Evolutionary conservation across 2,797 vertebrate species (phyloP), one percentile per base, ranked within the genome.

Genomic region (Alfaro cultratus): DNA sequence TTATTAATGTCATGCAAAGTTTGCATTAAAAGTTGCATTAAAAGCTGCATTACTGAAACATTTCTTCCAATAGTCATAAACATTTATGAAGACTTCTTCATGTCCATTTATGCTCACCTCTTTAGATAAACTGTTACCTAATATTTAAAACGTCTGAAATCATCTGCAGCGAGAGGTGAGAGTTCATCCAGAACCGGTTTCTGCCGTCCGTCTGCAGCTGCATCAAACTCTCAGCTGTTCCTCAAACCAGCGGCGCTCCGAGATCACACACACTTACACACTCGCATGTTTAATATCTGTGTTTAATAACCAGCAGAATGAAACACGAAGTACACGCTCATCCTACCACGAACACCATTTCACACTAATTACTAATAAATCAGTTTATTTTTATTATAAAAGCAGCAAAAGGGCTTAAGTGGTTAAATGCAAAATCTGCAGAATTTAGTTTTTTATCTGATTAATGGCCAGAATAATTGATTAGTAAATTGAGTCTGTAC

Each of bases 181-280:
- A 3, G 47, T 23, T 51, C 21, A 23, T 2, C 49, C 49, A 8
- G 49, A 23, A 18, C 74, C 82, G 72, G 73, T 21, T 75, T 73
- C 62, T 64, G 64, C 12, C 49, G 70, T 76, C 80, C 79, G 55
- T 18, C 74, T 49, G 64, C 23, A 36, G 55, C 60, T 12, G 77
- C 47, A 85, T 73, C 43, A 86, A 79, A 72, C 82, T 34, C 75
- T 87, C 77, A 51, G 11, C 75, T 4, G 79, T 51, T 83, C 77
- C 53, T 62, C 51, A 46, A 78, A 75, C 73, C 55, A 51, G 76
- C 78, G 62, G 18, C 45, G 39, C 68, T 75, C 62, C 3, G 46
- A 46, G 26, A 74, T 53, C 29, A 71, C 34, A 13, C 46, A 60
- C 57, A 74, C 78, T 74, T 34, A 13, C 13, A 0, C 6, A 45